These are phyloP conservation scores for Choloepus hoffmanni DNA, from an alignment of 2,113 vertebrate genomes.

Conservation along the genomic window DNA sequence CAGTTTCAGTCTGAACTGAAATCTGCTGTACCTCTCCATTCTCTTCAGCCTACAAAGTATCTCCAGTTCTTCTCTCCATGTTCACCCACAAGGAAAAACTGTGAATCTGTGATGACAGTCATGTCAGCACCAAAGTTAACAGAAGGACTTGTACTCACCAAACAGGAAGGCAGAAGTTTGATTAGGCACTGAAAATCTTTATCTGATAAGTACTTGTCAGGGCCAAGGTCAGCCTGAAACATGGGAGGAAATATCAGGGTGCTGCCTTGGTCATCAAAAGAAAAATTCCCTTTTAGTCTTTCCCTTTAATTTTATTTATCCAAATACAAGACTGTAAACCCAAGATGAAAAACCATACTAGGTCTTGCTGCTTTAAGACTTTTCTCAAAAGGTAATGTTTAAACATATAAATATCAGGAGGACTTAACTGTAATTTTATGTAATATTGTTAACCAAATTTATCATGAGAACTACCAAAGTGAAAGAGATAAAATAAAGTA, in stretches of 20 bases:
- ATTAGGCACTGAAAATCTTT: conserved; percentile 97
- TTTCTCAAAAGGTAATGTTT: not conserved
- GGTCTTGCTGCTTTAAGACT: not conserved
- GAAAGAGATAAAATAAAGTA: not conserved
- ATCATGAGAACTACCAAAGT: not conserved
- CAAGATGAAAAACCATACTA: conserved; percentile 44
- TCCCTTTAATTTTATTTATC: not conserved
- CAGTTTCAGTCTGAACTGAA: not conserved
- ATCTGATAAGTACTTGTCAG: conserved; percentile 96
- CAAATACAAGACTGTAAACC: conserved; percentile 28
- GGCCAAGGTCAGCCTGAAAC: conserved; percentile 96
- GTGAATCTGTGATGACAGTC: not conserved
- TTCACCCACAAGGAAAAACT: not conserved
- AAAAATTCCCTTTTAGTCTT: not conserved
- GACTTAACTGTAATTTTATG: not conserved
- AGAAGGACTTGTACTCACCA: conserved; percentile 88
- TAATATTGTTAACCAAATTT: not conserved
- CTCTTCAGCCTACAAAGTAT: not conserved
- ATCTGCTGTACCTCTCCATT: not conserved
- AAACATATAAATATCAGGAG: not conserved
- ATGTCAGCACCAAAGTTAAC: not conserved
- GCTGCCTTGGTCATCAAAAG: not conserved
- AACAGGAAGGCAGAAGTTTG: conserved; percentile 93
- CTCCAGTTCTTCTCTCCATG: not conserved
- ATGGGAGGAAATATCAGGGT: conserved; percentile 56